Evolutionary conservation across 2,888 invertebrate genomes (phyloP).

Genomic region (Plemyria rubiginata): DNA sequence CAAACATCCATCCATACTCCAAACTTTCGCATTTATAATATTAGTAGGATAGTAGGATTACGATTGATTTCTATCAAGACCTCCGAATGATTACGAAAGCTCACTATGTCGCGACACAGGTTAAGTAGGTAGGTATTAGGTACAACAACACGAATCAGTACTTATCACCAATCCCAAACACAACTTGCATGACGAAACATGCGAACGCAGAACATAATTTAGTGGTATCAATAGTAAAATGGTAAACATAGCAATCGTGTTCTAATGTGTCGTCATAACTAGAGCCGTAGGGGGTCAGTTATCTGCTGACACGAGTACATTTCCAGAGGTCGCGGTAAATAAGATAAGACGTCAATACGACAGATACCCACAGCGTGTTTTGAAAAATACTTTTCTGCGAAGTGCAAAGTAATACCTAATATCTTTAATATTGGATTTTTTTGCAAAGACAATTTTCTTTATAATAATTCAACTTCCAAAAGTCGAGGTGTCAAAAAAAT

Average conservation of each 20-base stretch:
- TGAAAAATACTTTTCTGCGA: background rate
- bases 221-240: constrained; percentile 41
- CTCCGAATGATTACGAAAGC: too few species aligned
- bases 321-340: constrained; percentile 64
- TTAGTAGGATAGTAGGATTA: too few species aligned
- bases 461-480: too few species aligned
- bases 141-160: background rate
- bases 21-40: too few species aligned
- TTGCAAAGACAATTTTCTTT: too few species aligned
- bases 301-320: constrained; percentile 70
- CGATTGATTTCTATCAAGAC: too few species aligned
- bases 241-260: constrained; percentile 56
- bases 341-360: constrained; percentile 62
- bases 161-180: constrained; percentile 17
- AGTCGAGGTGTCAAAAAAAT: too few species aligned
- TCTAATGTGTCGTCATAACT: constrained; percentile 64
- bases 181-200: constrained; percentile 50
- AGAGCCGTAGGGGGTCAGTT: constrained; percentile 73
- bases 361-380: constrained; percentile 3
- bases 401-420: background rate
- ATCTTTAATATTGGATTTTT: too few species aligned
- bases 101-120: too few species aligned
- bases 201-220: constrained; percentile 38
- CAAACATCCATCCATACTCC: too few species aligned
- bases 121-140: too few species aligned